Conservation (phyloP, 2,113 vertebrate species). For the Rhinogobius similis region DNA sequence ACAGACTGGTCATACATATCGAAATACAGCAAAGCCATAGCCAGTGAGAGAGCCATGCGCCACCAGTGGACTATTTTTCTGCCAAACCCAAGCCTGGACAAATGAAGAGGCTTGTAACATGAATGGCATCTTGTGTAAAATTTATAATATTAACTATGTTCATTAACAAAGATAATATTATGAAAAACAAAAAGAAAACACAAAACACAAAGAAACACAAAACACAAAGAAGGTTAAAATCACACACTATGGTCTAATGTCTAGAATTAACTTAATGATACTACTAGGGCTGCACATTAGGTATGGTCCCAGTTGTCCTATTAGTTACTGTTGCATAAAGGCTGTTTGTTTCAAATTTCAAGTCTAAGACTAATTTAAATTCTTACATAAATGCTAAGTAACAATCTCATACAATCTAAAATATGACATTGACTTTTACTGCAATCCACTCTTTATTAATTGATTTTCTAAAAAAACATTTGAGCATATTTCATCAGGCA, state of each 20-base stretch:
- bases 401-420: neutral
- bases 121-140: neutral
- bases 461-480: neutral
- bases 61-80: neutral
- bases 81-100: neutral
- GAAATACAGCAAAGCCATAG: neutral
- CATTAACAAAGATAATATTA: too few species aligned
- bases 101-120: neutral
- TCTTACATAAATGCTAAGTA: neutral
- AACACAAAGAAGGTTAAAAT: too few species aligned
- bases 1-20: neutral
- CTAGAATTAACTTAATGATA: too few species aligned
- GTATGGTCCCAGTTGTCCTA: too few species aligned
- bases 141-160: too few species aligned
- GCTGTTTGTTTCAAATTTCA: too few species aligned
- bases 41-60: neutral
- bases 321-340: too few species aligned
- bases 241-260: too few species aligned
- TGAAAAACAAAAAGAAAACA: too few species aligned
- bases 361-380: too few species aligned
- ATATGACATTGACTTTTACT: neutral
- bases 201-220: too few species aligned
- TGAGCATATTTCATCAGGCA: neutral
- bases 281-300: neutral
- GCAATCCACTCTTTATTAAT: conserved; percentile 11